Percentiles rank a stretch among this genome's conserved stretches.
phyloP scores from a whole-genome alignment of 2,888 invertebrate species.

The Notodonta dromedarius region DNA sequence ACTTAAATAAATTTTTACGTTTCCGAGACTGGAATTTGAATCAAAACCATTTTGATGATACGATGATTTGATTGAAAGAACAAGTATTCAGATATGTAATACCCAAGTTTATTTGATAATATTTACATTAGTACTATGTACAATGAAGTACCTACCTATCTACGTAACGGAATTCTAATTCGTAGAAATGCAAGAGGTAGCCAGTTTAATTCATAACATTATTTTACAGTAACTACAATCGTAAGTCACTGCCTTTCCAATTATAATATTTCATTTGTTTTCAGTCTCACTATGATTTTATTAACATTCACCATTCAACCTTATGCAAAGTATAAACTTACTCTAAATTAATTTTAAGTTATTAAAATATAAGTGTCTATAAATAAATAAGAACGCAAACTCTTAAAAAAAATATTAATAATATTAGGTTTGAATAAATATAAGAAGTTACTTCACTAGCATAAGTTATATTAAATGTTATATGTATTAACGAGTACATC shows the following conservation, averaged over 20 bases:
- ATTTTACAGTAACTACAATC: constrained; percentile 12
- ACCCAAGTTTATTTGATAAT: constrained; percentile 29
- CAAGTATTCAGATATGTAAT: constrained; percentile 36
- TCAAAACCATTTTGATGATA: too few species aligned
- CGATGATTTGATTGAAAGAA: constrained; percentile 8
- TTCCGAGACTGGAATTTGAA: too few species aligned
- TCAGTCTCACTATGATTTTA: constrained; percentile 33
- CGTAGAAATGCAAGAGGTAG: constrained; percentile 32
- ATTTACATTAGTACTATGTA: constrained; percentile 38
- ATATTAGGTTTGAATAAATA: too few species aligned
- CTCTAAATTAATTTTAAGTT: too few species aligned
- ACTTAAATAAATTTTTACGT: too few species aligned
- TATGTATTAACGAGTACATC: too few species aligned
- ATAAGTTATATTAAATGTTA: too few species aligned
- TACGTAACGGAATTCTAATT: constrained; percentile 28
- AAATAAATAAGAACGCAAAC: too few species aligned
- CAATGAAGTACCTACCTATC: constrained; percentile 23
- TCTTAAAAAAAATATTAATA: too few species aligned
- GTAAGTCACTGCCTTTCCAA: constrained; percentile 31
- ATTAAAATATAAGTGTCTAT: too few species aligned
- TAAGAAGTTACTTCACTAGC: too few species aligned
- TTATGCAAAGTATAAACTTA: not conserved
- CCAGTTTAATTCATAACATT: constrained; percentile 20
- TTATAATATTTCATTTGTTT: constrained; percentile 13
- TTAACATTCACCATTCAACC: constrained; percentile 18